Evolutionary conservation across 2,888 invertebrate genomes (phyloP), one percentile per base, ranked within the genome.

Genomic region (Rhorus exstirpatorius): DNA sequence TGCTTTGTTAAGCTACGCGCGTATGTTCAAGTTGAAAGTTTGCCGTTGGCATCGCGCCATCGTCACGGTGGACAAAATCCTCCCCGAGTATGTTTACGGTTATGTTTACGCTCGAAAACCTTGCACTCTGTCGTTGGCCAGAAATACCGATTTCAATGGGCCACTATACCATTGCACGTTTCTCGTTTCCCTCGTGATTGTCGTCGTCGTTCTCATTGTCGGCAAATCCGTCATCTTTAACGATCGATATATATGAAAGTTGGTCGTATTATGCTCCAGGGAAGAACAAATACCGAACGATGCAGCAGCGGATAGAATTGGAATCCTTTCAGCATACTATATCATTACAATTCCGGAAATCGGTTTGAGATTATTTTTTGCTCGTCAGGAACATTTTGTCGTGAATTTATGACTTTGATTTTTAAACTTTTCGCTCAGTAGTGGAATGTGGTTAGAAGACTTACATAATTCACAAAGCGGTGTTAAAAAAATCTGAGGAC

Each of bases 41-140:
- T 88, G 78, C 85, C 79, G 84, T 85, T 89, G 90, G 89, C 88
- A 85, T 67, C 49, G 75, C 83, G 89, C 89, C 90, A 88, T 65
- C 85, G 86, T 87, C 85, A 86, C 85, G 86, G 84, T 87, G 86
- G 87, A 87, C 87, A 84, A 86, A 84, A 88, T 87, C 76, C 63
- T 70, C 38, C 74, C 63, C 70, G 41, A 87, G 88, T 86, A 86
- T 85, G 85, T 88, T 90, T 89, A 89, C 87, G 86, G 88, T 87
- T 87, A 87, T 88, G 88, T 89, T 89, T 89, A 87, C 88, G 88
- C 82, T 86, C 77, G 60, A 65, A 79, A 51, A 17, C 70, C 46
- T 63, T 63, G 58, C 21, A 14, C 17, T 19, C 55, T 60, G 70
- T 63, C 68, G 60, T 51, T 60, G 67, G 61, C 49, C 51, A 60